Evolutionary conservation across 2,797 vertebrate species (phyloP).

Genomic region (Echeneis naucrates): DNA sequence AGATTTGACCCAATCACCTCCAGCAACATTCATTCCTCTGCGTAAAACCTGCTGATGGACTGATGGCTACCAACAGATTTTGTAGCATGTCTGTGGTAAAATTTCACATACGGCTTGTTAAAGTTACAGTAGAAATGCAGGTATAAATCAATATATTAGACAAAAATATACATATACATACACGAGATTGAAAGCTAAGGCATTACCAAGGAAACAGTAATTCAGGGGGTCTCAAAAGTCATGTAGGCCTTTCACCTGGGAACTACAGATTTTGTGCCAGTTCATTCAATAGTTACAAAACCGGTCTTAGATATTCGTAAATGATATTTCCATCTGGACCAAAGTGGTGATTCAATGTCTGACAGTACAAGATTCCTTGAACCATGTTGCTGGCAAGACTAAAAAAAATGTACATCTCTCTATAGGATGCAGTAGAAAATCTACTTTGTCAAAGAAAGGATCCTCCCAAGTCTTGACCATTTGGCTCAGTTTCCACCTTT

Average conservation of each 20-base stretch:
- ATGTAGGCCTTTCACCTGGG: neutral
- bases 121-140: slow-evolving; percentile 2
- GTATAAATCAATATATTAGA: neutral
- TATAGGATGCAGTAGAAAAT: slow-evolving; percentile 11
- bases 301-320: too few relatives aligned
- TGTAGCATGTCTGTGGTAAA: slow-evolving; percentile 13
- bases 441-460: slow-evolving; percentile 13
- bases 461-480: slow-evolving; percentile 24
- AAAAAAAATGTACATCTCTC: neutral
- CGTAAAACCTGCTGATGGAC: slow-evolving; percentile 19
- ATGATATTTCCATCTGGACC: slow-evolving; percentile 3
- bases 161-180: neutral
- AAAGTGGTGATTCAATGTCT: neutral
- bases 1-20: slow-evolving; percentile 40
- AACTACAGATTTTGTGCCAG: neutral
- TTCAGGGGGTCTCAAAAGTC: neutral
- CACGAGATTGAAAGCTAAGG: neutral
- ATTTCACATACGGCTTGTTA: slow-evolving; percentile 24
- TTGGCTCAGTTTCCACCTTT: slow-evolving; percentile 39
- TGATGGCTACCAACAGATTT: slow-evolving; percentile 23
- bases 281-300: neutral
- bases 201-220: neutral
- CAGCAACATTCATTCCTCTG: slow-evolving; percentile 24
- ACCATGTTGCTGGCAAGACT: neutral
- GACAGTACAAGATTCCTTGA: neutral